Percentiles rank a stretch among this genome's conserved stretches.
These are phyloP conservation scores for Tetanocera ferruginea DNA, from an alignment of 2,888 invertebrate genomes.

Conservation along the genomic window DNA sequence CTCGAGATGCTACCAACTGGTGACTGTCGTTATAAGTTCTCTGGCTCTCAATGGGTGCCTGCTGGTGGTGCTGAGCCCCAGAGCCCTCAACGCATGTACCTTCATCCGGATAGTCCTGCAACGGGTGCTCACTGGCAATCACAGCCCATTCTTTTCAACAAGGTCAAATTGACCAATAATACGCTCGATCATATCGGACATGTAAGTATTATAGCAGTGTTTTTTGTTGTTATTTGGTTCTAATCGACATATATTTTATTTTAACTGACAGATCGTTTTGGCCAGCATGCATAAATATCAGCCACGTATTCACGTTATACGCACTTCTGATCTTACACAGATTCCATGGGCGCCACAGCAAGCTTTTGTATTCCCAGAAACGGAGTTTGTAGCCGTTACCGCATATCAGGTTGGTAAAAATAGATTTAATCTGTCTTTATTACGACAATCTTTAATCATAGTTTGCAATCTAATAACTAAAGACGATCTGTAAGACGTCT, in stretches of 20 bases:
- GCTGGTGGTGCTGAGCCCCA: constrained; percentile 91
- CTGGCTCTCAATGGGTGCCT: constrained; percentile 86
- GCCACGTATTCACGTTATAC: constrained; percentile 87
- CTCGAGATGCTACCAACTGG: constrained; percentile 85
- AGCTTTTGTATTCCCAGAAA: constrained; percentile 81
- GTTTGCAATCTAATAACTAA: too few species aligned
- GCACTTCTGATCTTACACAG: constrained; percentile 80
- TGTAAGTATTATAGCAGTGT: constrained; percentile 71
- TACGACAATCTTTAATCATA: neutral
- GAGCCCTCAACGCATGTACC: constrained; percentile 80
- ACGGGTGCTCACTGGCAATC: constrained; percentile 90
- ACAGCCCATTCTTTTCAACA: constrained; percentile 83
- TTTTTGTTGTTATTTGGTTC: neutral
- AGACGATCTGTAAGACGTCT: too few species aligned
- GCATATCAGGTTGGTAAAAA: constrained; percentile 86
- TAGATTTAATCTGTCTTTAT: neutral
- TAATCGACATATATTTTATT: neutral
- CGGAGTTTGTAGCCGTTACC: constrained; percentile 96
- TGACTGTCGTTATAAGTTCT: constrained; percentile 85
- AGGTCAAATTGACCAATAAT: constrained; percentile 91
- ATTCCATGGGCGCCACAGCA: constrained; percentile 80
- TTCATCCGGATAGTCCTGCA: constrained; percentile 91
- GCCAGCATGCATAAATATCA: constrained; percentile 99
- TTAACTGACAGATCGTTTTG: constrained; percentile 79
- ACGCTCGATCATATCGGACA: constrained; percentile 84